These are phyloP conservation scores for Microtus pennsylvanicus DNA, from an alignment of 2,113 vertebrate genomes.

Conservation along the genomic window DNA sequence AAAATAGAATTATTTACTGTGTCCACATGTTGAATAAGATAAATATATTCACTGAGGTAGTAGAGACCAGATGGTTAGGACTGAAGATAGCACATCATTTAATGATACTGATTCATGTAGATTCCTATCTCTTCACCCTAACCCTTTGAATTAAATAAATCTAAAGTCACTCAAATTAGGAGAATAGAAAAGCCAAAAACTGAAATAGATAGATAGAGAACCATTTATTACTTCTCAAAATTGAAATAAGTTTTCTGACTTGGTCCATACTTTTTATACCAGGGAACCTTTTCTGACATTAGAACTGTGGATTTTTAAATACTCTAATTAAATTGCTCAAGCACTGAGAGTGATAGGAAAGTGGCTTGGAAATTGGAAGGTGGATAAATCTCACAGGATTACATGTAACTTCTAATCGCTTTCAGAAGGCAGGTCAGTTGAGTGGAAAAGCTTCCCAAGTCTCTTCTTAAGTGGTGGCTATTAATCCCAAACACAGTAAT, in stretches of 20 bases:
- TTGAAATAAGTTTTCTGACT: conserved; percentile 6
- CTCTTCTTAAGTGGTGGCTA: neutral
- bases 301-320: neutral
- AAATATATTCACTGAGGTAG: neutral
- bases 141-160: neutral
- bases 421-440: conserved; percentile 40
- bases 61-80: neutral
- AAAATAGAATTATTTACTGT: neutral
- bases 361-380: neutral
- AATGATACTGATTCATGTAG: neutral
- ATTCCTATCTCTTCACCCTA: neutral
- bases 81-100: neutral
- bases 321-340: conserved; percentile 38
- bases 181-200: conserved; percentile 10
- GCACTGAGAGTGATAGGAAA: conserved; percentile 1
- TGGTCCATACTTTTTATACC: neutral
- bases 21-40: neutral
- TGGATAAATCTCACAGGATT: conserved; percentile 21
- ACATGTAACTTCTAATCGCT: neutral
- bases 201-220: neutral
- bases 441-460: neutral
- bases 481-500: conserved; percentile 9
- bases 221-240: neutral
- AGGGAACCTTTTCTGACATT: neutral
- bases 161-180: neutral